A percentile compares a stretch with the other conserved stretches of the same genome.
Conservation (phyloP, 1,140 invertebrate genomes). For the Parapsyche elsis region DNA sequence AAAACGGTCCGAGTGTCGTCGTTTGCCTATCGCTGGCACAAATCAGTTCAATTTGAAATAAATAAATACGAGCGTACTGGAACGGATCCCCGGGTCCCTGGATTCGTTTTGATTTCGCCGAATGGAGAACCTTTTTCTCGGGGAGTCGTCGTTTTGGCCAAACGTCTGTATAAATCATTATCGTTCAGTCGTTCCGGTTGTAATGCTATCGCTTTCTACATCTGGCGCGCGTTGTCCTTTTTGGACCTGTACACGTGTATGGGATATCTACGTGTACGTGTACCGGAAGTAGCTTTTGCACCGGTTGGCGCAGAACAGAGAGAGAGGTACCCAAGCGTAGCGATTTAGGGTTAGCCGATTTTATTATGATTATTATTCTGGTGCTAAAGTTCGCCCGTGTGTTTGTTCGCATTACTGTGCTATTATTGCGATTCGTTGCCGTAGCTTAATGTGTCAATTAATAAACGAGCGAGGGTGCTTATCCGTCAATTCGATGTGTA, state of each 20-base stretch:
- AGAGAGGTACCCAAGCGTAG: too few species aligned
- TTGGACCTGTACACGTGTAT: not conserved
- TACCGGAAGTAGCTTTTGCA: too few species aligned
- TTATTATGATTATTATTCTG: too few species aligned
- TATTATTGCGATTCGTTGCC: too few species aligned
- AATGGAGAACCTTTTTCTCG: constrained; percentile 26
- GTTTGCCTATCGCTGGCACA: not conserved
- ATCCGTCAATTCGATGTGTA: too few species aligned
- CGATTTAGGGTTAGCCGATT: too few species aligned
- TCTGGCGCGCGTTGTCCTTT: constrained; percentile 26
- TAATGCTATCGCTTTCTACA: constrained; percentile 37
- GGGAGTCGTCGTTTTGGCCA: not conserved
- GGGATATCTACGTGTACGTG: not conserved
- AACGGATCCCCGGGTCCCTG: not conserved
- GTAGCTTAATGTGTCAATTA: too few species aligned
- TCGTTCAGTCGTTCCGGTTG: constrained; percentile 27
- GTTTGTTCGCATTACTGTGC: too few species aligned
- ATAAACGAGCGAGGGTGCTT: too few species aligned
- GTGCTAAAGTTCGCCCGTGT: too few species aligned
- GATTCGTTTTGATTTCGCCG: constrained; percentile 19
- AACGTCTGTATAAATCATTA: constrained; percentile 41
- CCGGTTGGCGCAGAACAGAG: too few species aligned
- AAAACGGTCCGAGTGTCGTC: not conserved
- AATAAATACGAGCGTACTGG: constrained; percentile 10
- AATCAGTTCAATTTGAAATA: constrained; percentile 16